Conservation (phyloP, 2,113 vertebrate genomes). For the Gopherus flavomarginatus region DNA sequence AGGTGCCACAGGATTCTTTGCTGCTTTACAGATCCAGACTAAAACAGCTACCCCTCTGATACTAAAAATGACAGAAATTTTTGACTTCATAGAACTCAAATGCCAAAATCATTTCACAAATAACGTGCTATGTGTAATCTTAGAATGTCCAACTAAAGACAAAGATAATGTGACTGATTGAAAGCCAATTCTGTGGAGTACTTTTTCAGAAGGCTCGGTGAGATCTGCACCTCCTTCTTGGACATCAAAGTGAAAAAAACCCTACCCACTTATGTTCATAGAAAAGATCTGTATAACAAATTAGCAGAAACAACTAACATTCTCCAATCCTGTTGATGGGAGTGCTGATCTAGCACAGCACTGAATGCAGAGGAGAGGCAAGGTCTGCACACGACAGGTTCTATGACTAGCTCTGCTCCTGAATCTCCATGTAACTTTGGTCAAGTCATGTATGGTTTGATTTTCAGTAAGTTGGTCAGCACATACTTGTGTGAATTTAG, state of each 20-base stretch:
- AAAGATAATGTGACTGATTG: not conserved
- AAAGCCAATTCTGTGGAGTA: not conserved
- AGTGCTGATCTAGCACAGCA: not conserved
- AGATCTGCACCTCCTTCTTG: not conserved
- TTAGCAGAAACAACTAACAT: not conserved
- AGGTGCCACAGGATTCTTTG: too few species aligned
- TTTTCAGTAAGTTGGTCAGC: conserved; percentile 33
- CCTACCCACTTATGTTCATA: not conserved
- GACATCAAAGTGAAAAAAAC: not conserved
- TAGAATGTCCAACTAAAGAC: not conserved
- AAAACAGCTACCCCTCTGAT: too few species aligned
- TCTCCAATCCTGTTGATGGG: not conserved
- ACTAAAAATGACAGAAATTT: too few species aligned
- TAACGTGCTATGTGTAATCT: not conserved
- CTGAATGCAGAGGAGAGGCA: not conserved
- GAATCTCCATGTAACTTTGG: not conserved
- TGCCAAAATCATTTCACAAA: not conserved
- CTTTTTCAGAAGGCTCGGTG: not conserved
- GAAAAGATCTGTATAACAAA: not conserved
- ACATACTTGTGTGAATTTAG: conserved; percentile 19
- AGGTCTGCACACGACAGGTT: not conserved
- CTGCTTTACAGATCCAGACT: too few species aligned
- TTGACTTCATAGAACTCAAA: not conserved
- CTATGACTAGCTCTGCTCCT: not conserved
- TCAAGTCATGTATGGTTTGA: not conserved